phyloP scores from a whole-genome alignment of 2,797 vertebrate species.

The Lepidocolaptes lacrymiger region DNA sequence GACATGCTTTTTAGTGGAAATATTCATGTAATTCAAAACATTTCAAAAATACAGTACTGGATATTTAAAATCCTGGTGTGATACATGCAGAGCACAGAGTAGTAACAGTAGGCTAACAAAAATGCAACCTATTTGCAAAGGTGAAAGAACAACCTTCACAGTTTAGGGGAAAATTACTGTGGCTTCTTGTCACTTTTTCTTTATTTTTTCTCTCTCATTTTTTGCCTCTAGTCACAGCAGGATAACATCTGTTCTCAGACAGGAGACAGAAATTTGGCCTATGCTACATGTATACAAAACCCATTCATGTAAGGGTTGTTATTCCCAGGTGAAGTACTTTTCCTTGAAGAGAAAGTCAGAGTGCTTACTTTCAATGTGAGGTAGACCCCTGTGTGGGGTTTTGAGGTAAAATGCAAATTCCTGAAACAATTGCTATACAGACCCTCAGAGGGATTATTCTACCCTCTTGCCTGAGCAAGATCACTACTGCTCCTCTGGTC shows the following conservation, averaged over 20 bases:
- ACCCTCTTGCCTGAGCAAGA: background rate
- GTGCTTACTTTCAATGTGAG: background rate
- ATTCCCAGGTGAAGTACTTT: background rate
- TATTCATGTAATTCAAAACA: conserved; percentile 40
- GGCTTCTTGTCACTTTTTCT: background rate
- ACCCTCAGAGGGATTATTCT: background rate
- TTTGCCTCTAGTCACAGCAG: background rate
- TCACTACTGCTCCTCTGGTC: background rate
- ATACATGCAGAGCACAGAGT: background rate
- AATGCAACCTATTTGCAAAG: conserved; percentile 15
- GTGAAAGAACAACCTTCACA: conserved; percentile 31
- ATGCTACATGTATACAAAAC: background rate
- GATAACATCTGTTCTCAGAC: background rate
- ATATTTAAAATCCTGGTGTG: conserved; percentile 30
- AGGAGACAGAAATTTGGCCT: conserved; percentile 14
- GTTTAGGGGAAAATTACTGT: conserved; percentile 10
- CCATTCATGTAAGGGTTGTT: background rate
- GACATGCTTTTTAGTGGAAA: background rate
- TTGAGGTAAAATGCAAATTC: conserved; percentile 13
- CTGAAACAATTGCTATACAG: background rate
- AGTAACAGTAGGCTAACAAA: conserved; percentile 1
- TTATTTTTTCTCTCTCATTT: background rate
- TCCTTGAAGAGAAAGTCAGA: background rate
- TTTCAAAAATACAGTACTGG: background rate
- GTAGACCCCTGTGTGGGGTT: background rate